Percentiles rank a stretch among this genome's conserved stretches.
phyloP scores from a whole-genome alignment of 2,888 invertebrate species.

The Therioaphis trifolii region DNA sequence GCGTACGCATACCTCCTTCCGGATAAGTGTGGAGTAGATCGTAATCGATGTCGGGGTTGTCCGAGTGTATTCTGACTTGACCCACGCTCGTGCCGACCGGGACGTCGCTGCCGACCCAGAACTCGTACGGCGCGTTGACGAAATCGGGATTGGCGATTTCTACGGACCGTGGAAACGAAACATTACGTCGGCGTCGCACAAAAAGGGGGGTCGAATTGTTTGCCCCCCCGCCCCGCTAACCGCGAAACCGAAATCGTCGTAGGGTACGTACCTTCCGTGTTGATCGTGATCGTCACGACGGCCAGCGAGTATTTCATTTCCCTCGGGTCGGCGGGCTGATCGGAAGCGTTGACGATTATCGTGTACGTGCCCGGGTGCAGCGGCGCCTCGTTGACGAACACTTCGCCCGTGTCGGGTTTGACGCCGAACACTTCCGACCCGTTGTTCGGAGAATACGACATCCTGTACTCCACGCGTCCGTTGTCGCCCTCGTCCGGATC shows the following conservation, averaged over 20 bases:
- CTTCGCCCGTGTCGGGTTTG: constrained; percentile 78
- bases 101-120: constrained; percentile 90
- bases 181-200: background rate
- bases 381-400: constrained; percentile 76
- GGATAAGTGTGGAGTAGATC: constrained; percentile 86
- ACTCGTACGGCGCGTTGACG: constrained; percentile 86
- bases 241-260: too few relatives aligned
- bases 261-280: constrained; percentile 70
- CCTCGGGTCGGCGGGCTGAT: constrained; percentile 85
- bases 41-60: constrained; percentile 78
- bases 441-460: constrained; percentile 72
- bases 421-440: constrained; percentile 72
- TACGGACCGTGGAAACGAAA: constrained; percentile 3
- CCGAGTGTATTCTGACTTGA: constrained; percentile 82
- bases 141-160: constrained; percentile 76
- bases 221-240: too few relatives aligned
- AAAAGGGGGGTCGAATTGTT: too few relatives aligned
- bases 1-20: constrained; percentile 76
- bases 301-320: constrained; percentile 84
- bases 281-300: constrained; percentile 85
- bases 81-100: constrained; percentile 87
- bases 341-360: constrained; percentile 85
- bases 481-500: constrained; percentile 85
- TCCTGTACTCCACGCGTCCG: constrained; percentile 80
- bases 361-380: constrained; percentile 80